Percentiles rank a stretch among this genome's conserved stretches.
These are phyloP conservation scores for Rhynchomys soricoides DNA, from an alignment of 2,113 vertebrate species.

Conservation along the genomic window DNA sequence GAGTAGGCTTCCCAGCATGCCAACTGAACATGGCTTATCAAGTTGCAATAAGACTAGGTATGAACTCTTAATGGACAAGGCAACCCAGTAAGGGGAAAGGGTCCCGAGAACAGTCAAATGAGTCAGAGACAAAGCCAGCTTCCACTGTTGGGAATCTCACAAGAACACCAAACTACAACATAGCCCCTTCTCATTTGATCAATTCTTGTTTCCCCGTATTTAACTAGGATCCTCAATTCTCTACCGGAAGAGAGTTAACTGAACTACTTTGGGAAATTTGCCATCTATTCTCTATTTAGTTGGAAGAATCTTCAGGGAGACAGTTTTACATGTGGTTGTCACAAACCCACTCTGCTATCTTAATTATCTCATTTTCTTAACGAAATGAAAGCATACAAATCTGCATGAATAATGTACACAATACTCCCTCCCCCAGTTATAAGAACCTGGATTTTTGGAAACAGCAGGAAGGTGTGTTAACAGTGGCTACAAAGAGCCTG, in stretches of 20 bases:
- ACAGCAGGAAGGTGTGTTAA: not conserved
- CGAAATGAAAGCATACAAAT: not conserved
- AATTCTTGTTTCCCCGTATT: slow-evolving; percentile 36
- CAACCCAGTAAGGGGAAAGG: not conserved
- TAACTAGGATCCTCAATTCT: not conserved
- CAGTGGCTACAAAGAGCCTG: not conserved
- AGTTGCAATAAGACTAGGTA: not conserved
- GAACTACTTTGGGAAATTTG: slow-evolving; percentile 57
- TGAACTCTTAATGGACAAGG: not conserved
- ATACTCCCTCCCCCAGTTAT: not conserved
- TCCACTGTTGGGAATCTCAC: not conserved
- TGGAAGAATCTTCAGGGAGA: slow-evolving; percentile 47
- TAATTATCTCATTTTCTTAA: slow-evolving; percentile 57
- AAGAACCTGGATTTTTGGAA: not conserved
- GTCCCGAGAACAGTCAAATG: not conserved
- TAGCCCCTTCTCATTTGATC: not conserved
- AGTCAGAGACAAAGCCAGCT: not conserved
- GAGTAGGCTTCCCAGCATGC: not conserved
- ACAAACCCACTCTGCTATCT: slow-evolving; percentile 61
- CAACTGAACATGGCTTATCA: not conserved
- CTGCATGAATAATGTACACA: not conserved
- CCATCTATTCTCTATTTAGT: slow-evolving; percentile 44
- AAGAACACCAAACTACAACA: not conserved
- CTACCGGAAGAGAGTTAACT: slow-evolving; percentile 7
- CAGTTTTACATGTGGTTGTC: slow-evolving; percentile 51